A percentile compares a stretch with the other conserved stretches of the same genome.
Evolutionary conservation across 2,797 vertebrate species (phyloP).

Genomic region (Brachyalestes nurse): DNA sequence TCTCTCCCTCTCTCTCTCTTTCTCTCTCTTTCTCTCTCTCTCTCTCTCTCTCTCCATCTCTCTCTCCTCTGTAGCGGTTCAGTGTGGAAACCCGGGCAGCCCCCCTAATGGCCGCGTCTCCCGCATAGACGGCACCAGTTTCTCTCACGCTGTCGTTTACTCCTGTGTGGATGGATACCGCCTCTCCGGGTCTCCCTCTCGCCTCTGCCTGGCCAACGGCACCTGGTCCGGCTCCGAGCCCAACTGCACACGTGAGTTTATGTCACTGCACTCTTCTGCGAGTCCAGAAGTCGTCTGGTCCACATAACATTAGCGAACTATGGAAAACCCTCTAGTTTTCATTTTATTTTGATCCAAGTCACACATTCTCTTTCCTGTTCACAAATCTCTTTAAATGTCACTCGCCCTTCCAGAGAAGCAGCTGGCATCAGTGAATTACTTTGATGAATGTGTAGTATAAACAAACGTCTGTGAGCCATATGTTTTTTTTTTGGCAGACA

Average conservation of each 20-base stretch:
- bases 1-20: background rate
- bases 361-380: too few relatives aligned
- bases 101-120: constrained; percentile 89
- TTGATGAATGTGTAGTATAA: too few relatives aligned
- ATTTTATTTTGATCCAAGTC: too few relatives aligned
- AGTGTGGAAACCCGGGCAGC: constrained; percentile 93
- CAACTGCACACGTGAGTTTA: constrained; percentile 92
- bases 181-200: constrained; percentile 85
- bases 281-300: too few relatives aligned
- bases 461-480: too few relatives aligned
- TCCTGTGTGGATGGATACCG: constrained; percentile 92
- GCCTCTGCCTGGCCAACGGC: constrained; percentile 93
- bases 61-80: constrained; percentile 81
- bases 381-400: too few relatives aligned
- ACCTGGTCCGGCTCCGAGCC: constrained; percentile 93
- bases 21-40: background rate
- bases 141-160: constrained; percentile 92
- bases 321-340: too few relatives aligned
- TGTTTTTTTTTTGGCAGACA: too few relatives aligned
- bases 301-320: too few relatives aligned
- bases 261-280: background rate
- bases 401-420: too few relatives aligned
- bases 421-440: too few relatives aligned
- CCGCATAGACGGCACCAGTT: constrained; percentile 89
- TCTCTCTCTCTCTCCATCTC: constrained; percentile 48